phyloP scores from a whole-genome alignment of 2,888 invertebrate genomes.

The Dasypogon diadema region DNA sequence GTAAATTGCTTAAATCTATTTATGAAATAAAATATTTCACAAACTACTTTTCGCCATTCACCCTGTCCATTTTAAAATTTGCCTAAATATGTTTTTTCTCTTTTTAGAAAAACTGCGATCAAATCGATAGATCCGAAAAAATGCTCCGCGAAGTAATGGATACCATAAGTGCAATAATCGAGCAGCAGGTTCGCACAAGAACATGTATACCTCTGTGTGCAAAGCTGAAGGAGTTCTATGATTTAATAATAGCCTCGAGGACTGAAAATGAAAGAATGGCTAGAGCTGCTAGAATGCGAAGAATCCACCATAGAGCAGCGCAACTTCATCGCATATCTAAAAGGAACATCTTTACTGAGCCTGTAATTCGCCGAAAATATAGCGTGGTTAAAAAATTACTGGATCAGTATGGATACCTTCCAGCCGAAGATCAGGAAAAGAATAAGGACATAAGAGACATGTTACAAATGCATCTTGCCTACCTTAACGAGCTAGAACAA shows the following conservation, averaged over 20 bases:
- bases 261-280: conserved; percentile 21
- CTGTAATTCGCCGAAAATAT: conserved; percentile 61
- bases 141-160: conserved; percentile 63
- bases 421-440: conserved; percentile 61
- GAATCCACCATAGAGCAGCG: background rate
- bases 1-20: background rate
- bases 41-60: no score
- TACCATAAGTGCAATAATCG: conserved; percentile 64
- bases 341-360: conserved; percentile 26
- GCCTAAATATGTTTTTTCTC: no score
- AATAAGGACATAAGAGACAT: conserved; percentile 60
- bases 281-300: background rate
- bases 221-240: conserved; percentile 64
- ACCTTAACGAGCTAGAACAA: conserved; percentile 47
- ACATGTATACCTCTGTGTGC: conserved; percentile 63
- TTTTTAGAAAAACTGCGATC: conserved; percentile 56
- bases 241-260: conserved; percentile 60
- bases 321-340: background rate
- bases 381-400: conserved; percentile 64
- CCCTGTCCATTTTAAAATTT: no score
- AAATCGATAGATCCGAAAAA: conserved; percentile 60
- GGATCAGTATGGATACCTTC: conserved; percentile 62
- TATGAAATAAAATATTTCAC: background rate
- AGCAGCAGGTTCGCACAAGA: conserved; percentile 62
- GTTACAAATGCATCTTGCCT: conserved; percentile 61